phyloP scores from a whole-genome alignment of 2,888 invertebrate genomes.

The Steromphala cineraria region DNA sequence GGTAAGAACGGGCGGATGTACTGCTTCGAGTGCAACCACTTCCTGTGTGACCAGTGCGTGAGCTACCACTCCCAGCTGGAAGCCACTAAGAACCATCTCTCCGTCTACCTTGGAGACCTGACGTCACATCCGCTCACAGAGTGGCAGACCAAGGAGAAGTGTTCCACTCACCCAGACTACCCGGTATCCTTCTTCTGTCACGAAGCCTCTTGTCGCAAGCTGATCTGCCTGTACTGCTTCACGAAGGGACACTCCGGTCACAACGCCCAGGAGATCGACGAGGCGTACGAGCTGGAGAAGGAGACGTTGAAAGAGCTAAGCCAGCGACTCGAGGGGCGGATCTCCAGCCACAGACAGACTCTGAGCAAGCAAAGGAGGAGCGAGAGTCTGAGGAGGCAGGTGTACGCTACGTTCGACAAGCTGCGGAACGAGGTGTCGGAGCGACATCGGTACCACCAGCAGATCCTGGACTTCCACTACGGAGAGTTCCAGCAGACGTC shows the following conservation, averaged over 20 bases:
- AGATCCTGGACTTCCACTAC: background rate
- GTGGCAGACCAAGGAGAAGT: background rate
- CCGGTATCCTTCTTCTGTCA: background rate
- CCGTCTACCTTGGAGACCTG: background rate
- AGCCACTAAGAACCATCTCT: background rate
- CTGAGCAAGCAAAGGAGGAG: too few relatives aligned
- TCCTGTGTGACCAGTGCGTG: constrained; percentile 9
- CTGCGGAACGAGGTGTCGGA: background rate
- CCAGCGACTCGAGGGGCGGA: background rate
- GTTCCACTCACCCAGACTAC: background rate
- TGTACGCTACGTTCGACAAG: background rate
- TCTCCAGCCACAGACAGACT: background rate
- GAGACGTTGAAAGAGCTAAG: background rate
- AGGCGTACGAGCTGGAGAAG: background rate
- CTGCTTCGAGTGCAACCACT: constrained; percentile 11
- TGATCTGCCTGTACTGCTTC: constrained; percentile 5
- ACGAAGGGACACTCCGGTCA: background rate
- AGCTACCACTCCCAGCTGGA: constrained; percentile 5
- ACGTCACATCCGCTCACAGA: background rate
- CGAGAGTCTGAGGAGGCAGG: background rate
- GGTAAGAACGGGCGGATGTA: background rate
- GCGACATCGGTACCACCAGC: background rate
- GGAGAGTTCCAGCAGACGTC: background rate
- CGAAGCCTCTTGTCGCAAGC: background rate
- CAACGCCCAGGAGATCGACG: background rate